Evolutionary conservation across 1,140 invertebrate species (phyloP).

Genomic region (Ephestia elutella): DNA sequence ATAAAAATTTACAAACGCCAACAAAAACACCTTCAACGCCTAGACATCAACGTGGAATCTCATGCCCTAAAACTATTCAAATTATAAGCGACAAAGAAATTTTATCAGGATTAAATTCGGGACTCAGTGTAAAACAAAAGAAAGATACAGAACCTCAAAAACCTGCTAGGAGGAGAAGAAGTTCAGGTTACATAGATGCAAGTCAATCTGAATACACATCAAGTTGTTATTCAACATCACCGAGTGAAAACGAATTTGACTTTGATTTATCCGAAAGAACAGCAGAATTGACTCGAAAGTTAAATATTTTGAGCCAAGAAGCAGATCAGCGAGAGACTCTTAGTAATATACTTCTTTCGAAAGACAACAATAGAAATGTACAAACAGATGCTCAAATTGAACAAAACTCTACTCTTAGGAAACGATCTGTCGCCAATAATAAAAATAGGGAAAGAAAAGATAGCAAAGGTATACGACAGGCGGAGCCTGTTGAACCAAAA

Average conservation of each 20-base stretch:
- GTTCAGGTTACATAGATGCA: constrained; percentile 69
- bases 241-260: constrained; percentile 71
- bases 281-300: constrained; percentile 64
- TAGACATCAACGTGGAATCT: constrained; percentile 59
- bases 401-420: constrained; percentile 45
- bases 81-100: constrained; percentile 73
- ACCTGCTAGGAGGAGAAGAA: constrained; percentile 41
- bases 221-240: constrained; percentile 69
- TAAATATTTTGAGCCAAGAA: constrained; percentile 57
- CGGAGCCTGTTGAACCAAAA: constrained; percentile 28
- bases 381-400: constrained; percentile 19
- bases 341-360: constrained; percentile 32
- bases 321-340: constrained; percentile 43
- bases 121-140: constrained; percentile 34
- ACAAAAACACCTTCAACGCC: constrained; percentile 62
- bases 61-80: constrained; percentile 72
- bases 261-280: constrained; percentile 68
- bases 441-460: constrained; percentile 28
- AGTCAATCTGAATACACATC: constrained; percentile 72
- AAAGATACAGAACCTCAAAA: constrained; percentile 31
- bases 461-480: constrained; percentile 21
- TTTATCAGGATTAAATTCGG: constrained; percentile 63
- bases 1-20: constrained; percentile 63
- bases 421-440: constrained; percentile 36
- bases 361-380: constrained; percentile 17